A percentile compares a stretch with the other conserved stretches of the same genome.
Conservation (phyloP, 2,113 vertebrate genomes). For the Cinclus mexicanus region DNA sequence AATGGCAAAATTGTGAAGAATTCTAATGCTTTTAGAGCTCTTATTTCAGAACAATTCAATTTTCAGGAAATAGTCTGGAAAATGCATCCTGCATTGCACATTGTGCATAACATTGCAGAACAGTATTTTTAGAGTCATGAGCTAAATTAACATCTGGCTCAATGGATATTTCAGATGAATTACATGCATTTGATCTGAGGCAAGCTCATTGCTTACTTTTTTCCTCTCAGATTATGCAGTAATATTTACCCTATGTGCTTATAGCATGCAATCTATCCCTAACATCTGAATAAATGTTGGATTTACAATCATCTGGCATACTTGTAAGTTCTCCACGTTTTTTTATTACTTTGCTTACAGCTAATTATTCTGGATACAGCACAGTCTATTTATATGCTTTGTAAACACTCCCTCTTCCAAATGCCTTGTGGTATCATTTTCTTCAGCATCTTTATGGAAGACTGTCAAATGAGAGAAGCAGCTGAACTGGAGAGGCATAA, state of each 20-base stretch:
- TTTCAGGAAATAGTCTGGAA: neutral
- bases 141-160: neutral
- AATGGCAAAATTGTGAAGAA: neutral
- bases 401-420: slow-evolving; percentile 37
- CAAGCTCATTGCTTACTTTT: neutral
- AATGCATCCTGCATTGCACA: neutral
- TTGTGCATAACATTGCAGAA: neutral
- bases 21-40: neutral
- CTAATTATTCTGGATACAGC: slow-evolving; percentile 18
- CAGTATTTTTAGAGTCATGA: neutral
- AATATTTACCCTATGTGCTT: neutral
- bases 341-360: slow-evolving; percentile 23
- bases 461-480: slow-evolving; percentile 19
- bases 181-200: neutral
- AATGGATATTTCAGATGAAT: neutral
- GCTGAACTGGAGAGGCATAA: neutral
- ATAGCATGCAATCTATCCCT: neutral
- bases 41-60: neutral
- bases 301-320: neutral
- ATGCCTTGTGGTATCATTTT: neutral
- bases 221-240: neutral
- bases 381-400: slow-evolving; percentile 32
- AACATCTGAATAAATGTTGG: neutral
- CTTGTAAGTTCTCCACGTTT: neutral
- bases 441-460: neutral